Conservation (phyloP, 2,888 invertebrate species). For the Eupelmus urozonus region DNA sequence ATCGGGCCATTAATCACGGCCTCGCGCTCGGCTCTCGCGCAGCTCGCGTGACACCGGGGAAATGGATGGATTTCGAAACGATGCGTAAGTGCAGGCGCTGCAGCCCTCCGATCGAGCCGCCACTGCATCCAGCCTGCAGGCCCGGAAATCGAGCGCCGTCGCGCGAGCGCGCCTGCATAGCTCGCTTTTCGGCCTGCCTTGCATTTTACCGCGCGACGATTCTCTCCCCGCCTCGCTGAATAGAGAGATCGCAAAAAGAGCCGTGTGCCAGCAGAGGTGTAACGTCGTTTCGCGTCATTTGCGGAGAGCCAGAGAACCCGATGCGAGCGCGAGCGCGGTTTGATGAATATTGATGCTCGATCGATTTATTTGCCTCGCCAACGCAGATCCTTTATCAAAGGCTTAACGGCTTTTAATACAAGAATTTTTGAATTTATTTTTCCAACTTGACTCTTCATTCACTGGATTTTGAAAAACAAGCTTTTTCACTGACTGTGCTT, state of each 20-base stretch:
- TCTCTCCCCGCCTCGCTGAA: not conserved
- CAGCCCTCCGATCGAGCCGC: no score
- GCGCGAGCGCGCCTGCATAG: not conserved
- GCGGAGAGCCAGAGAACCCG: not conserved
- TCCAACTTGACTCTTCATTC: no score
- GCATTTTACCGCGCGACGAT: conserved; percentile 45
- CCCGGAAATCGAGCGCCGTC: conserved; percentile 59
- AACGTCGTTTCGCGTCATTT: conserved; percentile 38
- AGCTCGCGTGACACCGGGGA: conserved; percentile 51
- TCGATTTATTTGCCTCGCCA: conserved; percentile 36
- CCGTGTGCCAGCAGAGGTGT: not conserved
- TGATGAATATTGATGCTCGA: conserved; percentile 46
- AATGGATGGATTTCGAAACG: conserved; percentile 61
- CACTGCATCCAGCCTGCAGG: conserved; percentile 16
- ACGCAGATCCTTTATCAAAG: not conserved
- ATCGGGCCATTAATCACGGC: conserved; percentile 62
- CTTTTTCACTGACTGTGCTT: no score
- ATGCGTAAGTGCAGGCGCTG: conserved; percentile 49
- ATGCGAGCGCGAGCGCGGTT: conserved; percentile 10
- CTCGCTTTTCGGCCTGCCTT: conserved; percentile 36
- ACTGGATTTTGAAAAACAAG: no score
- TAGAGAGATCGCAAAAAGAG: not conserved
- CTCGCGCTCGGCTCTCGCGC: not conserved
- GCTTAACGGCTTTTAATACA: no score
- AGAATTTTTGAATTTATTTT: no score